Evolutionary conservation across 1,140 invertebrate genomes (phyloP).

Genomic region (Trichomalopsis sarcophagae): DNA sequence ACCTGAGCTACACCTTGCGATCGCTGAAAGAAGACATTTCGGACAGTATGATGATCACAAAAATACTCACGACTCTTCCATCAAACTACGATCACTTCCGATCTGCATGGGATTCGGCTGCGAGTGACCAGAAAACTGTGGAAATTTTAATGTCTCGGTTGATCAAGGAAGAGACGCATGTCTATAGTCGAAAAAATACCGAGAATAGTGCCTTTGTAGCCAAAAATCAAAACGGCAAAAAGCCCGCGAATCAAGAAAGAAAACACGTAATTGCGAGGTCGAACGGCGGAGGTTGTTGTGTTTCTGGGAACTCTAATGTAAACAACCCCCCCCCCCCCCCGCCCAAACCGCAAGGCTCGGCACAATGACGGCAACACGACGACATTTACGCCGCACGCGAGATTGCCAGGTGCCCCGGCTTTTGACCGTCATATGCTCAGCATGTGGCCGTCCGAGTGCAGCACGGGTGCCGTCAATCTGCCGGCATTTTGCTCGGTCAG

Average conservation of each 20-base stretch:
- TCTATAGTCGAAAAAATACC: slow-evolving; percentile 28
- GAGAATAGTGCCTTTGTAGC: slow-evolving; percentile 7
- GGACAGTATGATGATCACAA: slow-evolving; percentile 60
- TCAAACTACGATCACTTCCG: slow-evolving; percentile 56
- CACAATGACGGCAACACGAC: too few species aligned
- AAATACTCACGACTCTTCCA: slow-evolving; percentile 63
- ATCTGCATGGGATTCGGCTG: slow-evolving; percentile 59
- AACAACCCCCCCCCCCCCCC: too few species aligned
- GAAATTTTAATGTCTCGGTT: slow-evolving; percentile 26
- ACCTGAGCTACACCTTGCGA: slow-evolving; percentile 56
- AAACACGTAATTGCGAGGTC: neutral
- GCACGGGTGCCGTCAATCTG: too few species aligned
- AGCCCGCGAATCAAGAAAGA: neutral
- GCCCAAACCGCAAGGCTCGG: too few species aligned
- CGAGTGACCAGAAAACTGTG: slow-evolving; percentile 15
- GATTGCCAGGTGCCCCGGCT: too few species aligned
- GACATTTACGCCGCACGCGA: too few species aligned
- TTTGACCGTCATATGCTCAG: too few species aligned
- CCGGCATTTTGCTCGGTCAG: too few species aligned
- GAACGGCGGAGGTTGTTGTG: neutral
- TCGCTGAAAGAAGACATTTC: slow-evolving; percentile 55
- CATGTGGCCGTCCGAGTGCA: too few species aligned
- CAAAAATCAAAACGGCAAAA: slow-evolving; percentile 18
- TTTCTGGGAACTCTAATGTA: neutral
- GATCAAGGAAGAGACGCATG: slow-evolving; percentile 40